phyloP scores from a whole-genome alignment of 2,888 invertebrate genomes.

The Tortricodes alternella region DNA sequence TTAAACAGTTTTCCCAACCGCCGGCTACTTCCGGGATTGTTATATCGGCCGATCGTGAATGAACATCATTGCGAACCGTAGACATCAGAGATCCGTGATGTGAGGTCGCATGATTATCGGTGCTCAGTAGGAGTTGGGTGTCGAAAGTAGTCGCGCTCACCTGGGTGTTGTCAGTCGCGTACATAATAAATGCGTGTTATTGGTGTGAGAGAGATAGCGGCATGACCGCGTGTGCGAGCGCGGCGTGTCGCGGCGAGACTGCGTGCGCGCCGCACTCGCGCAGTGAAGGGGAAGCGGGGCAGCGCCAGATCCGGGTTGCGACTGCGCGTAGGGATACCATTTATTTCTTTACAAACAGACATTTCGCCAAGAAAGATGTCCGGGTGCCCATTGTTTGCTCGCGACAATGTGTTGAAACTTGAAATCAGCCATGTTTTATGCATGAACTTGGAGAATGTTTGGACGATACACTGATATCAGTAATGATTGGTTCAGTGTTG shows the following conservation, averaged over 20 bases:
- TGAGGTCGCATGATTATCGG: slow-evolving; percentile 38
- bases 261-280: slow-evolving; percentile 62
- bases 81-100: slow-evolving; percentile 46
- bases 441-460: slow-evolving; percentile 16
- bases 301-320: slow-evolving; percentile 78
- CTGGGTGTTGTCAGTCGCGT: slow-evolving; percentile 78
- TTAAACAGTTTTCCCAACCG: slow-evolving; percentile 64
- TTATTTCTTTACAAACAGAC: slow-evolving; percentile 31
- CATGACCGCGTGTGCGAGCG: slow-evolving; percentile 52
- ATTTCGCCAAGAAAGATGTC: slow-evolving; percentile 31
- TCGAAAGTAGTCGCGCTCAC: slow-evolving; percentile 66
- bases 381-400: slow-evolving; percentile 27
- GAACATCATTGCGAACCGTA: slow-evolving; percentile 61
- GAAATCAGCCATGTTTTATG: slow-evolving; percentile 25
- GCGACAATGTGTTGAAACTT: slow-evolving; percentile 15
- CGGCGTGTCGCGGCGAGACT: slow-evolving; percentile 72
- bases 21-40: slow-evolving; percentile 78
- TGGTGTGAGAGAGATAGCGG: slow-evolving; percentile 60
- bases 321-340: slow-evolving; percentile 30
- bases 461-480: not conserved
- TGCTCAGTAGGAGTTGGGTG: slow-evolving; percentile 39
- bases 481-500: not conserved
- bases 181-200: slow-evolving; percentile 72
- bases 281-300: slow-evolving; percentile 81
- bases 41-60: slow-evolving; percentile 69